A percentile compares a stretch with the other conserved stretches of the same genome.
Evolutionary conservation across 2,888 invertebrate genomes (phyloP).

Genomic region (Andrena haemorrhoa): DNA sequence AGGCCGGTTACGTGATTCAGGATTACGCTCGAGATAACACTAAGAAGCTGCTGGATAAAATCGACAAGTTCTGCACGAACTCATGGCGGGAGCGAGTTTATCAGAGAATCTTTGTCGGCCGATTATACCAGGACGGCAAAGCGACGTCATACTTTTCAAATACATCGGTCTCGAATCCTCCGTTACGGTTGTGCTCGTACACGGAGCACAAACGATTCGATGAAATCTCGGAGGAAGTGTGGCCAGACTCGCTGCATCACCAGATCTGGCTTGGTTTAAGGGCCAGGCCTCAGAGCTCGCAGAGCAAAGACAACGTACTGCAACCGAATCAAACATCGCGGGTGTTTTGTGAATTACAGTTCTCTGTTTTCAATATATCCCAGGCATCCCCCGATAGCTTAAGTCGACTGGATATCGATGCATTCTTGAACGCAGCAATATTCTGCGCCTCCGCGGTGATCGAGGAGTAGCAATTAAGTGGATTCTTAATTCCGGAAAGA

Average conservation of each 20-base stretch:
- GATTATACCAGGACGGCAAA: constrained; percentile 88
- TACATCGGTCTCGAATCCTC: constrained; percentile 86
- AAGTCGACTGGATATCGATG: constrained; percentile 92
- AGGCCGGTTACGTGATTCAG: constrained; percentile 89
- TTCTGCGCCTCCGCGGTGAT: constrained; percentile 87
- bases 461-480: constrained; percentile 86
- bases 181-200: constrained; percentile 88
- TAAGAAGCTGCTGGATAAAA: constrained; percentile 78
- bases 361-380: constrained; percentile 87
- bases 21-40: constrained; percentile 78
- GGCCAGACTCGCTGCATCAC: constrained; percentile 92
- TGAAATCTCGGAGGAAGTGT: constrained; percentile 88
- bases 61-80: constrained; percentile 85
- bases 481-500: constrained; percentile 87
- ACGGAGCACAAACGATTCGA: constrained; percentile 90
- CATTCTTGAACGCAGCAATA: constrained; percentile 90
- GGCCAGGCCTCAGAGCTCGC: constrained; percentile 83
- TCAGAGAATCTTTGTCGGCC: constrained; percentile 88
- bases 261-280: constrained; percentile 93
- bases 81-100: constrained; percentile 90
- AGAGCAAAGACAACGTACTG: constrained; percentile 84
- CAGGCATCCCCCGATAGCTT: constrained; percentile 92
- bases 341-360: constrained; percentile 89
- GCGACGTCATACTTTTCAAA: constrained; percentile 89
- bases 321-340: constrained; percentile 85